Percentiles rank a stretch among this genome's conserved stretches.
These are phyloP conservation scores for Mercenaria mercenaria DNA, from an alignment of 1,140 invertebrate genomes.

Conservation along the genomic window DNA sequence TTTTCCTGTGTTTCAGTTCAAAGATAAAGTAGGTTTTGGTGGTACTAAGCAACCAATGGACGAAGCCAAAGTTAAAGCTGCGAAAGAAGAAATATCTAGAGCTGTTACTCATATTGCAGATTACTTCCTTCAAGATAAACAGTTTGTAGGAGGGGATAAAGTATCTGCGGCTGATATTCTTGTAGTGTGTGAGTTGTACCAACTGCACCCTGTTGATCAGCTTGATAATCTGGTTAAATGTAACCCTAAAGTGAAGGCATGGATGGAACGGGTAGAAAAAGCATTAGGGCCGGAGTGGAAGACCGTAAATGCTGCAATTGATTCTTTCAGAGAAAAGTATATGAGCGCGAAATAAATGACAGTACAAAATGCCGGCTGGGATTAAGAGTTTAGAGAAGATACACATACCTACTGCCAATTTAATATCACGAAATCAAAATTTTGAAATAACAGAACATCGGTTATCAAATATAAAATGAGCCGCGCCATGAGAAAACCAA, in stretches of 20 bases:
- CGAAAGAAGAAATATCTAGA: constrained; percentile 74
- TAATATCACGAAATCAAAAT: too few relatives aligned
- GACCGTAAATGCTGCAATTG: constrained; percentile 87
- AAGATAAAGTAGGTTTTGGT: not conserved
- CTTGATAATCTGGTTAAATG: constrained; percentile 88
- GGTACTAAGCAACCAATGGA: constrained; percentile 61
- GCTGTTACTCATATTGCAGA: constrained; percentile 83
- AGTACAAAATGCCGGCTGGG: too few relatives aligned
- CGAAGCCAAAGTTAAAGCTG: constrained; percentile 72
- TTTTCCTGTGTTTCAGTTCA: not conserved
- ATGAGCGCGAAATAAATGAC: not conserved
- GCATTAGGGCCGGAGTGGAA: constrained; percentile 89
- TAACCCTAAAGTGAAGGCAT: constrained; percentile 88
- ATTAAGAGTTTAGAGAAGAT: too few relatives aligned
- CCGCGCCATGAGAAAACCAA: too few relatives aligned
- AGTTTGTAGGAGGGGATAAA: constrained; percentile 89
- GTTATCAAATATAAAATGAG: too few relatives aligned
- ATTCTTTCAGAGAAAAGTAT: constrained; percentile 1
- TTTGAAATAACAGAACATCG: too few relatives aligned
- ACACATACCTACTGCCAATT: too few relatives aligned
- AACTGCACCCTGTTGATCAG: constrained; percentile 90
- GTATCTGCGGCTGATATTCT: constrained; percentile 92
- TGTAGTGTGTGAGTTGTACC: constrained; percentile 93
- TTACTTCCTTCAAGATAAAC: constrained; percentile 82
- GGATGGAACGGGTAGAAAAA: constrained; percentile 89